Conservation (phyloP, 2,888 invertebrate genomes). For the Autographa pulchrina region DNA sequence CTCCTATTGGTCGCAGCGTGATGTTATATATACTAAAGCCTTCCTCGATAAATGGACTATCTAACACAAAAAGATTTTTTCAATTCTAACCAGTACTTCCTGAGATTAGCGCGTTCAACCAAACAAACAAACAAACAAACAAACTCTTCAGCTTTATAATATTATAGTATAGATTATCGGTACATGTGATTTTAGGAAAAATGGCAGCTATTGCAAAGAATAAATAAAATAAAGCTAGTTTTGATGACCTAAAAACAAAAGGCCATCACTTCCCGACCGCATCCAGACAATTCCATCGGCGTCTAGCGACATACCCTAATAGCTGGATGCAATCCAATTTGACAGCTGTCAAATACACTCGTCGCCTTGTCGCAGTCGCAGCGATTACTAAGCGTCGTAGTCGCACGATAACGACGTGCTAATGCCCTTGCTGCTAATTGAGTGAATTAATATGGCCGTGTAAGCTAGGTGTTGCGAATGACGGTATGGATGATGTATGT, state of each 20-base stretch:
- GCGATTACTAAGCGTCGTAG: constrained; percentile 77
- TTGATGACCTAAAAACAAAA: background rate
- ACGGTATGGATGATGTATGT: constrained; percentile 29
- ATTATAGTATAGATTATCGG: too few species aligned
- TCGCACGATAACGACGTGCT: constrained; percentile 82
- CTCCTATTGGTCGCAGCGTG: too few species aligned
- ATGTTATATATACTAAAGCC: too few species aligned
- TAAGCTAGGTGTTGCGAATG: constrained; percentile 64
- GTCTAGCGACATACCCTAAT: constrained; percentile 81
- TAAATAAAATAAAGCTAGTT: background rate
- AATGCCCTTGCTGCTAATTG: constrained; percentile 72
- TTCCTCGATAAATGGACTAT: too few species aligned
- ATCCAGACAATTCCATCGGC: constrained; percentile 68
- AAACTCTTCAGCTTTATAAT: too few species aligned
- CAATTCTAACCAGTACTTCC: too few species aligned
- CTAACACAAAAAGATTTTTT: too few species aligned
- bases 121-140: too few species aligned
- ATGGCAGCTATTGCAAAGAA: too few species aligned
- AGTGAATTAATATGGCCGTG: constrained; percentile 75
- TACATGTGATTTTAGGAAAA: too few species aligned
- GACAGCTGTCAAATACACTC: constrained; percentile 88
- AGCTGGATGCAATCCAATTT: constrained; percentile 87
- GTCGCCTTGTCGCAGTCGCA: constrained; percentile 79
- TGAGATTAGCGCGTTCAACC: too few species aligned
- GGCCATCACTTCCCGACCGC: constrained; percentile 17